Conservation (phyloP, 2,888 invertebrate species). For the Aphodius sticticus region DNA sequence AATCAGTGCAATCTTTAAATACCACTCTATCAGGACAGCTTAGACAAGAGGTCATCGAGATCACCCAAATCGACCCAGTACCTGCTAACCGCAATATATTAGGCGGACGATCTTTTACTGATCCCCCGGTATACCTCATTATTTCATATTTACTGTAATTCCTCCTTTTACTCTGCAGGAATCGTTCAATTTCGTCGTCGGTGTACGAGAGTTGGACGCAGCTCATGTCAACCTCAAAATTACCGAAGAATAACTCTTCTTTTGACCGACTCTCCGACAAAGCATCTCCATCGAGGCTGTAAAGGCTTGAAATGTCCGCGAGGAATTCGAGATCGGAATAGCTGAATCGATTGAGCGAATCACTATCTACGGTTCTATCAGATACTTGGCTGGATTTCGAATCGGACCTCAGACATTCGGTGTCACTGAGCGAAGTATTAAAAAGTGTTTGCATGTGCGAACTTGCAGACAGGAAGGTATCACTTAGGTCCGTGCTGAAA, state of each 20-base stretch:
- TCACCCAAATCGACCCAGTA: too few relatives aligned
- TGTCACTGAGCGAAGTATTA: neutral
- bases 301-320: constrained; percentile 1
- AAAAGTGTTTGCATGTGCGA: neutral
- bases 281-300: neutral
- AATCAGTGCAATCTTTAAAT: too few relatives aligned
- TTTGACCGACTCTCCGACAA: neutral
- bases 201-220: constrained; percentile 32
- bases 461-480: neutral
- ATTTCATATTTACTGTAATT: neutral
- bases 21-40: too few relatives aligned
- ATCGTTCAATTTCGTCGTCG: constrained; percentile 20
- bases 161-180: neutral
- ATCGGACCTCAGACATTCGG: neutral
- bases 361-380: neutral
- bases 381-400: too few relatives aligned
- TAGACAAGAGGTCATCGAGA: too few relatives aligned
- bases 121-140: neutral
- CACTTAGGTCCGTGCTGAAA: neutral
- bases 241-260: constrained; percentile 29
- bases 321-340: constrained; percentile 25
- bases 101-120: too few relatives aligned
- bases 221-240: constrained; percentile 25
- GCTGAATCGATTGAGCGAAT: neutral
- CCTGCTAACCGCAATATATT: too few relatives aligned